Evolutionary conservation across 2,888 invertebrate species (phyloP), one percentile per base, ranked within the genome.

Genomic region (Tenthredo distinguenda): DNA sequence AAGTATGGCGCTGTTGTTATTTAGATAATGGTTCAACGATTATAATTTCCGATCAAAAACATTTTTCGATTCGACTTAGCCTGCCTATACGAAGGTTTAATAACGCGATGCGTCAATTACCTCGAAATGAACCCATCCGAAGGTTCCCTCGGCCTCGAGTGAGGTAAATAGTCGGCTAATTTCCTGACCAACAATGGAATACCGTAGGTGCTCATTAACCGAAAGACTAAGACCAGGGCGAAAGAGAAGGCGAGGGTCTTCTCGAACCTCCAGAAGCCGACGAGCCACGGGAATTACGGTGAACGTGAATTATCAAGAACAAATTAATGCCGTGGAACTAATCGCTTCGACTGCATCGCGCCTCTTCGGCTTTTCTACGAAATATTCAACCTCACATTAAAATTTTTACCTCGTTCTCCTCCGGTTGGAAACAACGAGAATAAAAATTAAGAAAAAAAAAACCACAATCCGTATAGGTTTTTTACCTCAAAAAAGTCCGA

Each of bases 321-420:
- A 74, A 74, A 74, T 74, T 74, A 74, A 74, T 74, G 74, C 74
- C 74, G 74, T 74, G 43, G 74, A 74, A 74, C 74, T 74, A 74
- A 74, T 74, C 74, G 21, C 12, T 74, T 43, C 40, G 6, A 40
- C 72, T 68, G 43, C 77, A 55, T 55, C 55, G 68, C 34, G 68
- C 68, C 65, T 15, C 68, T 10, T 26, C 1, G 55, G 68, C 34
- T 34, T 68, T 68, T 68, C 68, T 68, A 34, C 15, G 31, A 15
- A 68, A 34, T 31, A 68, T 68, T 15, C 34, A 34, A 68, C 6
- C 18, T 68, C 15, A 68, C 68, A 34, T 68, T 26, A 21, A 26
- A 62, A 62, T 62, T 62, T 62, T 26, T 26, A 26, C 62, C 62
- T 62, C 62, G 3, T 62, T 62, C 26, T 62, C 9, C n/a, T 58